These are phyloP conservation scores for Drosophila bocqueti DNA, from an alignment of 1,140 invertebrate species.

Conservation along the genomic window DNA sequence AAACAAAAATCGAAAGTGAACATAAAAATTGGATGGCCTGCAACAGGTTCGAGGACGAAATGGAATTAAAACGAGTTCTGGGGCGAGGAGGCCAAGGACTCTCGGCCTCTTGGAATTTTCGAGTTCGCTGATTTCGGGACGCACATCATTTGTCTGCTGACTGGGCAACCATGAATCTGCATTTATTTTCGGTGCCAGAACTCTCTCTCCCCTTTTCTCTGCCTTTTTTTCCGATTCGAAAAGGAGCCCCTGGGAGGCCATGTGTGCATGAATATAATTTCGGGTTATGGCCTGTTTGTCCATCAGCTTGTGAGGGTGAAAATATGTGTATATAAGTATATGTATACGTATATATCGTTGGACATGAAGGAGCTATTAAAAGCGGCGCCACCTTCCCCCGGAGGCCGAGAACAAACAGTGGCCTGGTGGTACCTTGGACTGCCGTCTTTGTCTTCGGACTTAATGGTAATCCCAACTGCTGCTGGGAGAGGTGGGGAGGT, in stretches of 20 bases:
- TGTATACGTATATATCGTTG: background rate
- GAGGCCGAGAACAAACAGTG: background rate
- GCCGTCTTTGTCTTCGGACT: slow-evolving; percentile 49
- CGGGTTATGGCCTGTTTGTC: slow-evolving; percentile 26
- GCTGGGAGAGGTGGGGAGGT: background rate
- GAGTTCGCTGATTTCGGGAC: slow-evolving; percentile 48
- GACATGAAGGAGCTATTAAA: slow-evolving; percentile 50
- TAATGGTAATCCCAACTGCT: slow-evolving; percentile 45
- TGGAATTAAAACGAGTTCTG: slow-evolving; percentile 16
- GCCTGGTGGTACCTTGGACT: slow-evolving; percentile 33
- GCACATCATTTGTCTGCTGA: slow-evolving; percentile 74
- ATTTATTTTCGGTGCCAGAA: slow-evolving; percentile 36
- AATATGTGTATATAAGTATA: background rate
- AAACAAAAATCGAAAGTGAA: slow-evolving; percentile 16
- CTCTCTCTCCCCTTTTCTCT: background rate
- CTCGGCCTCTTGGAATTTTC: slow-evolving; percentile 36
- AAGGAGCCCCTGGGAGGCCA: slow-evolving; percentile 19
- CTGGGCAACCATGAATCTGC: slow-evolving; percentile 55
- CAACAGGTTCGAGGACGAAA: slow-evolving; percentile 53
- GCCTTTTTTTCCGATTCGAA: background rate
- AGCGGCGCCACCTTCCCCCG: background rate
- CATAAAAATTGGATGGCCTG: slow-evolving; percentile 34
- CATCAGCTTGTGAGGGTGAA: slow-evolving; percentile 9
- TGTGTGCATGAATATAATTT: slow-evolving; percentile 57
- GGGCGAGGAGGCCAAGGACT: slow-evolving; percentile 8